These are phyloP conservation scores for Gymnothorax javanicus DNA, from an alignment of 2,797 vertebrate species.

Conservation along the genomic window DNA sequence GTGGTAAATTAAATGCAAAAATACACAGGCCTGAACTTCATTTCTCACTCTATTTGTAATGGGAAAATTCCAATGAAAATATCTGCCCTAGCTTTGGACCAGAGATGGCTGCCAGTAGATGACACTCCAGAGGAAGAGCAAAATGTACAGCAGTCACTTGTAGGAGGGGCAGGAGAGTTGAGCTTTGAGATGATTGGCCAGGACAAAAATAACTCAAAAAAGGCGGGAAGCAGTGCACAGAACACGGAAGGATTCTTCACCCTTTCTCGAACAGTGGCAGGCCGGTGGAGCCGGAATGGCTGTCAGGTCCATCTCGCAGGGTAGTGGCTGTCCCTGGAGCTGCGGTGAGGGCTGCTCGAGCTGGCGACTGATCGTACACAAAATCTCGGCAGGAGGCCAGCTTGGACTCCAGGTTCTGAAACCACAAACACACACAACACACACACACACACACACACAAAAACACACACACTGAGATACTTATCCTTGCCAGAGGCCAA, in stretches of 20 bases:
- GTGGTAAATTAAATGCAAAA: background rate
- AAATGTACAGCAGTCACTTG: background rate
- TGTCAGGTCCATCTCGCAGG: conserved; percentile 75
- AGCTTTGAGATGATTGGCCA: background rate
- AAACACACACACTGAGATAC: background rate
- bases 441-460: too few species aligned
- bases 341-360: conserved; percentile 62
- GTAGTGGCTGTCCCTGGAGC: conserved; percentile 60
- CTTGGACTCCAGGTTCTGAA: conserved; percentile 94
- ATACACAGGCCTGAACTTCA: too few species aligned
- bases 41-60: background rate
- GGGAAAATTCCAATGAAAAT: background rate
- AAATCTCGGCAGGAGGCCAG: conserved; percentile 94
- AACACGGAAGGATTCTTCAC: conserved; percentile 64
- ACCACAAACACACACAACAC: background rate
- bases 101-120: background rate
- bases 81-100: background rate
- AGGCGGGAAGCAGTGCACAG: background rate
- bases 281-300: conserved; percentile 64
- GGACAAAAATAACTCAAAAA: background rate
- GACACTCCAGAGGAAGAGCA: background rate
- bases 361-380: conserved; percentile 83
- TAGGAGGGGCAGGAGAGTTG: background rate
- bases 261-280: conserved; percentile 79
- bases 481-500: background rate